These are phyloP conservation scores for Drosophila tristis DNA, from an alignment of 1,140 invertebrate genomes.

Conservation along the genomic window DNA sequence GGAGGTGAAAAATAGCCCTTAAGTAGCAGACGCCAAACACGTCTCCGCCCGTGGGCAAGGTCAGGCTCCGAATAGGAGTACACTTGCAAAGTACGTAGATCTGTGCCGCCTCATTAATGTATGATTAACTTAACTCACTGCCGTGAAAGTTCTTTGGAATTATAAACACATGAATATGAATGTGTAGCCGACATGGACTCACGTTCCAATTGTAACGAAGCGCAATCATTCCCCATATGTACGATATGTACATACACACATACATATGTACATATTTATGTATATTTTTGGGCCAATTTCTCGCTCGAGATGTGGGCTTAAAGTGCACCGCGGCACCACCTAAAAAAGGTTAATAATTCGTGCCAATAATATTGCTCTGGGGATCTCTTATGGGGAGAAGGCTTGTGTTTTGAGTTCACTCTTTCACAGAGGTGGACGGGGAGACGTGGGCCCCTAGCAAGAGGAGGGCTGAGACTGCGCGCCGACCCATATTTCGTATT, in stretches of 20 bases:
- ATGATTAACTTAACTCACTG: slow-evolving; percentile 18
- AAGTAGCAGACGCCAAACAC: too few species aligned
- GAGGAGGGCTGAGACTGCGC: slow-evolving; percentile 61
- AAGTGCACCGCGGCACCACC: slow-evolving; percentile 43
- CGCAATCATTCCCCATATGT: slow-evolving; percentile 37
- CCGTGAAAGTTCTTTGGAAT: slow-evolving; percentile 42
- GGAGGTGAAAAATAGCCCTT: too few species aligned
- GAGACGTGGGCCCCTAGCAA: neutral
- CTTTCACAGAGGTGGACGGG: slow-evolving; percentile 4
- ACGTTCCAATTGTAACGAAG: slow-evolving; percentile 49
- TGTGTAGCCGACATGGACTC: slow-evolving; percentile 37
- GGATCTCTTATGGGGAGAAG: slow-evolving; percentile 59
- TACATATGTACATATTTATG: slow-evolving; percentile 1
- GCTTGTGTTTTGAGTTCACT: slow-evolving; percentile 67
- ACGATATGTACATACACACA: neutral
- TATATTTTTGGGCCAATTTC: slow-evolving; percentile 48
- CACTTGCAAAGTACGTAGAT: slow-evolving; percentile 21
- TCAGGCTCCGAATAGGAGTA: slow-evolving; percentile 13
- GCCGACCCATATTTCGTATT: slow-evolving; percentile 65
- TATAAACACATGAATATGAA: slow-evolving; percentile 10
- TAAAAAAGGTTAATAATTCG: slow-evolving; percentile 59
- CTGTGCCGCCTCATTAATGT: slow-evolving; percentile 3
- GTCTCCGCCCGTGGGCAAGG: slow-evolving; percentile 32
- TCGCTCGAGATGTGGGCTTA: slow-evolving; percentile 54
- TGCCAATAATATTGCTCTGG: slow-evolving; percentile 60